phyloP scores from a whole-genome alignment of 2,888 invertebrate genomes.

The Trissolcus japonicus region DNA sequence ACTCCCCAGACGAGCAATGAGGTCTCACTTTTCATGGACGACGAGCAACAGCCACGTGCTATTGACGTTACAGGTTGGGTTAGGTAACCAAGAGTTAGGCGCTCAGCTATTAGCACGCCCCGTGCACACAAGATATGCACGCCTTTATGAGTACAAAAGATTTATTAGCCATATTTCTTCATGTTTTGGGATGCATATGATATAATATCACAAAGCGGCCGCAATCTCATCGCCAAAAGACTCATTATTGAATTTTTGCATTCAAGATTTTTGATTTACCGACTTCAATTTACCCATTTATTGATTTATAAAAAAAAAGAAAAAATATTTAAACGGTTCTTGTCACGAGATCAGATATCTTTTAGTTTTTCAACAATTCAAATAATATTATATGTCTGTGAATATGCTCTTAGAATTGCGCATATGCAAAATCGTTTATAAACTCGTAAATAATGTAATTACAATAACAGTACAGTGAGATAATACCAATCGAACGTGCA shows the following conservation, averaged over 20 bases:
- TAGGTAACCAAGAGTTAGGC: slow-evolving; percentile 54
- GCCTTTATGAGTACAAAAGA: slow-evolving; percentile 50
- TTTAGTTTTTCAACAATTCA: too few species aligned
- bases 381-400: too few species aligned
- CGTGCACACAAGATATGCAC: slow-evolving; percentile 46
- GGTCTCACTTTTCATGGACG: slow-evolving; percentile 58
- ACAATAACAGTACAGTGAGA: too few species aligned
- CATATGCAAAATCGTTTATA: not conserved
- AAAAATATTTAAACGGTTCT: not conserved
- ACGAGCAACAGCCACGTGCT: slow-evolving; percentile 66
- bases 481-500: slow-evolving; percentile 1
- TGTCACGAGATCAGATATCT: too few species aligned
- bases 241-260: slow-evolving; percentile 29
- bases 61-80: slow-evolving; percentile 62
- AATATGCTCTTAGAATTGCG: not conserved
- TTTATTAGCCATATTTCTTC: slow-evolving; percentile 43
- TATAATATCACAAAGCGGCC: slow-evolving; percentile 19
- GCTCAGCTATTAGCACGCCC: slow-evolving; percentile 61
- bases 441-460: too few species aligned
- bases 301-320: not conserved
- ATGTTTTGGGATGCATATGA: slow-evolving; percentile 25
- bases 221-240: slow-evolving; percentile 14
- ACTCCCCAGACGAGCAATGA: slow-evolving; percentile 23
- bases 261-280: not conserved
- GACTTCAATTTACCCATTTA: not conserved